phyloP scores from a whole-genome alignment of 2,113 vertebrate species.

The Scomber japonicus region DNA sequence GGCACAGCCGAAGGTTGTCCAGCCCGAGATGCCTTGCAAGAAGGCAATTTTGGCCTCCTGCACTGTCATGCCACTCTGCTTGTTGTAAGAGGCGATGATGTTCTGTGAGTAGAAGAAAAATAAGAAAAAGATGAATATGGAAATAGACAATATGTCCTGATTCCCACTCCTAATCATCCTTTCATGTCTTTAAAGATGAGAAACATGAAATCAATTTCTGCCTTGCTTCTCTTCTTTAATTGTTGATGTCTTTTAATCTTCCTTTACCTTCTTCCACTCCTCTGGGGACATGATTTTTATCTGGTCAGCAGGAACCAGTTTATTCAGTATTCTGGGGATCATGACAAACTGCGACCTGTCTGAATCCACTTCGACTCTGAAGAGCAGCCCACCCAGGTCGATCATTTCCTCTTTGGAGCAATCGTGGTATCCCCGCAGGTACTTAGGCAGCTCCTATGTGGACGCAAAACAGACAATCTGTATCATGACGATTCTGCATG shows the following conservation, averaged over 20 bases:
- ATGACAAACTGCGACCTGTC: constrained; percentile 87
- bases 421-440: constrained; percentile 91
- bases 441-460: constrained; percentile 90
- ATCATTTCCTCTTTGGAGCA: constrained; percentile 90
- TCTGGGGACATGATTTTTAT: constrained; percentile 85
- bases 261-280: constrained; percentile 94
- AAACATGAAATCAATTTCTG: not conserved
- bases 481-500: not conserved
- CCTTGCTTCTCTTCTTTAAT: not conserved
- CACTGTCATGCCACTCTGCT: constrained; percentile 86
- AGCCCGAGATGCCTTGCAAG: constrained; percentile 86
- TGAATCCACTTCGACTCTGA: constrained; percentile 85
- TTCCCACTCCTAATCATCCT: not conserved
- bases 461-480: constrained; percentile 11
- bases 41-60: constrained; percentile 93
- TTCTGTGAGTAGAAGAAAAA: constrained; percentile 65
- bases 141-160: not conserved
- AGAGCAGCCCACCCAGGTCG: constrained; percentile 90
- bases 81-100: constrained; percentile 87
- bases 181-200: too few relatives aligned
- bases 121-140: not conserved
- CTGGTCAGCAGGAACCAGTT: constrained; percentile 91
- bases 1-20: constrained; percentile 94
- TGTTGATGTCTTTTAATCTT: not conserved
- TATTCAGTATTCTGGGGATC: constrained; percentile 89